These are phyloP conservation scores for Drosophila equinoxialis DNA, from an alignment of 1,140 invertebrate species.

Conservation along the genomic window DNA sequence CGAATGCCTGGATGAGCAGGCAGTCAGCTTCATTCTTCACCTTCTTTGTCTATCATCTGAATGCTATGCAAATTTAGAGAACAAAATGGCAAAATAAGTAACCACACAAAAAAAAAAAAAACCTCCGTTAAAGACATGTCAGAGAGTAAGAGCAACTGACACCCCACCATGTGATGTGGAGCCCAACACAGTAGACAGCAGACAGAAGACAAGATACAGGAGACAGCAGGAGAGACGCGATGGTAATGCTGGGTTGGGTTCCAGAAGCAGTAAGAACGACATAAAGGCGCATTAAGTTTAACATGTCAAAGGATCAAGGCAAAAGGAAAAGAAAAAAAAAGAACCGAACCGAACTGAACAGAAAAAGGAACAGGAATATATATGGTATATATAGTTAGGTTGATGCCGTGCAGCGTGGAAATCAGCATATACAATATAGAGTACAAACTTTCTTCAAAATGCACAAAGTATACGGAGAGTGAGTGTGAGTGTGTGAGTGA, in stretches of 20 bases:
- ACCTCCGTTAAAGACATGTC: conserved; percentile 15
- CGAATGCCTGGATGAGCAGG: conserved; percentile 39
- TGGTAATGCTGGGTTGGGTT: background rate
- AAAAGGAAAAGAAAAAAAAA: conserved; percentile 34
- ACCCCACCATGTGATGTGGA: conserved; percentile 5
- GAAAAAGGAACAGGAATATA: conserved; percentile 34
- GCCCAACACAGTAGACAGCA: background rate
- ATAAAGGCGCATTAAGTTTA: conserved; percentile 72
- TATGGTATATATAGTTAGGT: conserved; percentile 1
- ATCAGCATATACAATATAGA: conserved; percentile 60
- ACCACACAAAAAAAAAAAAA: conserved; percentile 46
- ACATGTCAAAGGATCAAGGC: conserved; percentile 77
- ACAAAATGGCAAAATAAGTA: conserved; percentile 59
- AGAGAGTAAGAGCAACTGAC: conserved; percentile 1
- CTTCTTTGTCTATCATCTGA: conserved; percentile 14
- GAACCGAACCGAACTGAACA: conserved; percentile 5
- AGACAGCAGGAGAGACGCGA: background rate
- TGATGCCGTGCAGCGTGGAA: conserved; percentile 40
- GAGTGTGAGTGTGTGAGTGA: background rate
- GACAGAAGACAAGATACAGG: background rate
- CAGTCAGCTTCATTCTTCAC: conserved; percentile 30
- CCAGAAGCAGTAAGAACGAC: conserved; percentile 10
- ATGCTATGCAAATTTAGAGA: conserved; percentile 48
- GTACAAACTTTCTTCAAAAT: conserved; percentile 63
- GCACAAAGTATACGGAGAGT: conserved; percentile 40